These are phyloP conservation scores for Rhingia rostrata DNA, from an alignment of 2,888 invertebrate species.

Conservation along the genomic window DNA sequence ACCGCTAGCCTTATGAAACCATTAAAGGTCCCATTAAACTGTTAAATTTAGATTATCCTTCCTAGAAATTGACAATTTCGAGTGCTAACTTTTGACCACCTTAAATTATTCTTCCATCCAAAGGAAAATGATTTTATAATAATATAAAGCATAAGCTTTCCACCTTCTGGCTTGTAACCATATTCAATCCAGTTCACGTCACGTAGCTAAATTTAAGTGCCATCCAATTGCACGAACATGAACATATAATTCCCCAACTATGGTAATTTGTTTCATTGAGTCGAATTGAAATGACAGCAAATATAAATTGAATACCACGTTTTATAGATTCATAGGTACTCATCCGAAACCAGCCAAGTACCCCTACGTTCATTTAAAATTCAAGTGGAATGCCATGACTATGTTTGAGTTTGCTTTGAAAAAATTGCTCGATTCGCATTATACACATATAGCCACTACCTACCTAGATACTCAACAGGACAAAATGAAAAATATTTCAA, in stretches of 20 bases:
- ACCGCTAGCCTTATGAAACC: too few species aligned
- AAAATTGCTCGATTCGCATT: not conserved
- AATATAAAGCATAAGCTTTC: too few species aligned
- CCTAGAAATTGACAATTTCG: too few species aligned
- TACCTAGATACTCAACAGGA: constrained; percentile 6
- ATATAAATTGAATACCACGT: constrained; percentile 15
- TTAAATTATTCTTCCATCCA: too few species aligned
- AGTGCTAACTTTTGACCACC: too few species aligned
- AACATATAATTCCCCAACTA: constrained; percentile 28
- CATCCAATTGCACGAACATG: not conserved
- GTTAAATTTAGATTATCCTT: too few species aligned
- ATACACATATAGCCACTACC: not conserved
- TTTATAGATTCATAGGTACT: not conserved
- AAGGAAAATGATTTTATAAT: too few species aligned
- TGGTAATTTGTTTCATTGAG: not conserved
- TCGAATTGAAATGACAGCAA: not conserved
- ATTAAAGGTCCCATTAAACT: too few species aligned
- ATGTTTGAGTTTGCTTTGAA: not conserved
- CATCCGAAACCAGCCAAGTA: not conserved
- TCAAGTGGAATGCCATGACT: not conserved
- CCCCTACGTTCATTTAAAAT: not conserved
- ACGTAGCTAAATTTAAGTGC: not conserved
- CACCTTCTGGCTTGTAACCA: too few species aligned
- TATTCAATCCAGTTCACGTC: too few species aligned
- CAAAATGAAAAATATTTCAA: constrained; percentile 35